A percentile compares a stretch with the other conserved stretches of the same genome.
Evolutionary conservation across 2,113 vertebrate species (phyloP).

Genomic region (Trochalopteron elliotii): DNA sequence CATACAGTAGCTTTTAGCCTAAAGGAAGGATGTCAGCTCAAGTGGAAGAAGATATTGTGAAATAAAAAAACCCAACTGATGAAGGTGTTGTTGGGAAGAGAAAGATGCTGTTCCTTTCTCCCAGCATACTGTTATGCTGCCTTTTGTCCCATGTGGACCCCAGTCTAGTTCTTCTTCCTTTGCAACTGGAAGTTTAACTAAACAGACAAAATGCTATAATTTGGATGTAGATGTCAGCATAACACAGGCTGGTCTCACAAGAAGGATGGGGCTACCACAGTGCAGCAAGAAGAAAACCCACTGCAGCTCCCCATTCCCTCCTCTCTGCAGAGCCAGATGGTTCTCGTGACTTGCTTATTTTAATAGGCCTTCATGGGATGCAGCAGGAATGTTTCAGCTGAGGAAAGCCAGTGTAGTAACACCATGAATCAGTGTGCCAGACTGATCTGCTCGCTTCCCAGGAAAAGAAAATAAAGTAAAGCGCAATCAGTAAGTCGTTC

Average conservation of each 20-base stretch:
- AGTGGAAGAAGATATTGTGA: not conserved
- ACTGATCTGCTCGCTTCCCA: not conserved
- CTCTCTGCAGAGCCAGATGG: constrained; percentile 25
- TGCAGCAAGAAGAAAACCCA: not conserved
- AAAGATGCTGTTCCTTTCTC: not conserved
- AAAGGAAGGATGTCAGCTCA: not conserved
- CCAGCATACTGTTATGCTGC: not conserved
- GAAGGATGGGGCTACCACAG: not conserved
- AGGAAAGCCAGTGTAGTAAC: constrained; percentile 39
- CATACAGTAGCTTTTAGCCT: not conserved
- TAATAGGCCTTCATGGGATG: constrained; percentile 46
- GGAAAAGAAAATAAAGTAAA: not conserved
- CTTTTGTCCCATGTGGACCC: not conserved
- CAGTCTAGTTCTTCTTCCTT: not conserved
- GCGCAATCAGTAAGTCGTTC: not conserved
- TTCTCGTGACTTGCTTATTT: constrained; percentile 46
- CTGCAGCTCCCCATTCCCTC: not conserved
- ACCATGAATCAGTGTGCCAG: constrained; percentile 34
- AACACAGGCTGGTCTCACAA: not conserved
- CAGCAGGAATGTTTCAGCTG: constrained; percentile 57
- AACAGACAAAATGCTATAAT: not conserved
- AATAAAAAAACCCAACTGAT: not conserved
- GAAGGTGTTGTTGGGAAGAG: not conserved
- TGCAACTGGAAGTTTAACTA: not conserved
- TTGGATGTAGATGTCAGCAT: not conserved